phyloP scores from a whole-genome alignment of 2,113 vertebrate genomes.

The Silurus meridionalis region DNA sequence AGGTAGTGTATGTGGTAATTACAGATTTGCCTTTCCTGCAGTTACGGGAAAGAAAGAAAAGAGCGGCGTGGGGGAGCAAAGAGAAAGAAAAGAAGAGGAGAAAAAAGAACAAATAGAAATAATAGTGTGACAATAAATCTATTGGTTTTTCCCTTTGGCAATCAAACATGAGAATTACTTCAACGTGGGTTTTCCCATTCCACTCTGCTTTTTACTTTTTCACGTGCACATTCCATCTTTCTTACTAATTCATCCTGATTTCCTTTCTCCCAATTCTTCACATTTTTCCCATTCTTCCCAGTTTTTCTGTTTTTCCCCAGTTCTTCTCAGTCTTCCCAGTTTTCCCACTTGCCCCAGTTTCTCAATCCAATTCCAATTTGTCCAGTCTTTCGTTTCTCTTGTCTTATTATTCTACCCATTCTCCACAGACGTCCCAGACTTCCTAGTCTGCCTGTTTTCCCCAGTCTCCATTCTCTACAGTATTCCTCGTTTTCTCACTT shows the following conservation, averaged over 20 bases:
- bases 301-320: too few relatives aligned
- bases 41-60: constrained; percentile 7
- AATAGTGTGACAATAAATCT: constrained; percentile 3
- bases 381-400: too few relatives aligned
- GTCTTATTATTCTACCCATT: too few relatives aligned
- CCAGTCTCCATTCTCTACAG: too few relatives aligned
- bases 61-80: background rate
- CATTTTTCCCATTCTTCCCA: too few relatives aligned
- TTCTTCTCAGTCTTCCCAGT: too few relatives aligned
- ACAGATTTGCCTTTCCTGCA: constrained; percentile 73
- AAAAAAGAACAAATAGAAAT: background rate
- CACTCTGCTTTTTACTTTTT: background rate
- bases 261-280: background rate
- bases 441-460: too few relatives aligned
- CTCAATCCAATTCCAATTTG: too few relatives aligned
- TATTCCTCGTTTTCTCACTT: too few relatives aligned
- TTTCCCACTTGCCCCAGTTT: too few relatives aligned
- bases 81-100: background rate
- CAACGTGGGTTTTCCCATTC: background rate
- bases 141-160: background rate
- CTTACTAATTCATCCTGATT: background rate
- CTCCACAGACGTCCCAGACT: too few relatives aligned
- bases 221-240: background rate
- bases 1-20: constrained; percentile 73
- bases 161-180: background rate